These are phyloP conservation scores for Himantopus leucocephalus DNA, from an alignment of 2,113 vertebrate genomes.

Conservation along the genomic window DNA sequence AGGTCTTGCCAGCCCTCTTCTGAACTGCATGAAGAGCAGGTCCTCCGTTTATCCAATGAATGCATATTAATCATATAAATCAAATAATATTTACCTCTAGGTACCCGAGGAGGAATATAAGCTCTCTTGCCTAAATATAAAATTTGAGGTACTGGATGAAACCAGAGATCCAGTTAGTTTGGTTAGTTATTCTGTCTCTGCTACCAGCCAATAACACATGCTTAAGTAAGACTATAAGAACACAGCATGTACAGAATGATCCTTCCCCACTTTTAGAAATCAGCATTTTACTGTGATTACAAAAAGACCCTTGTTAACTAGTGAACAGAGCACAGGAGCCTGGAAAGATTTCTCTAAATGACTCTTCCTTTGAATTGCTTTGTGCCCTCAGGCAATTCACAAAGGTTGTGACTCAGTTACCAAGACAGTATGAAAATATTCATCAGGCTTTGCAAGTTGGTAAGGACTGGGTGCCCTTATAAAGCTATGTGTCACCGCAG, in stretches of 20 bases:
- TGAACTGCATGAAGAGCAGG: neutral
- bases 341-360: neutral
- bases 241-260: neutral
- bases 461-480: neutral
- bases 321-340: neutral
- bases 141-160: neutral
- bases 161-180: neutral
- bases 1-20: neutral
- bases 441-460: neutral
- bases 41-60: neutral
- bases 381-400: neutral
- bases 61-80: neutral
- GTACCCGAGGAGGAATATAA: neutral
- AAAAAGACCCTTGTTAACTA: neutral
- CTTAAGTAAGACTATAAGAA: neutral
- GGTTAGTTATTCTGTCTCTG: neutral
- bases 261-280: neutral
- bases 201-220: neutral
- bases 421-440: slow-evolving; percentile 3
- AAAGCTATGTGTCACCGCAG: neutral
- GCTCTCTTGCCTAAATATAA: neutral
- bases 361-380: slow-evolving; percentile 4
- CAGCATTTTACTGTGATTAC: neutral
- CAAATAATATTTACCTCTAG: neutral
- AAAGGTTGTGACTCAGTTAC: slow-evolving; percentile 12